phyloP scores from a whole-genome alignment of 2,797 vertebrate species.

The Chelon labrosus region DNA sequence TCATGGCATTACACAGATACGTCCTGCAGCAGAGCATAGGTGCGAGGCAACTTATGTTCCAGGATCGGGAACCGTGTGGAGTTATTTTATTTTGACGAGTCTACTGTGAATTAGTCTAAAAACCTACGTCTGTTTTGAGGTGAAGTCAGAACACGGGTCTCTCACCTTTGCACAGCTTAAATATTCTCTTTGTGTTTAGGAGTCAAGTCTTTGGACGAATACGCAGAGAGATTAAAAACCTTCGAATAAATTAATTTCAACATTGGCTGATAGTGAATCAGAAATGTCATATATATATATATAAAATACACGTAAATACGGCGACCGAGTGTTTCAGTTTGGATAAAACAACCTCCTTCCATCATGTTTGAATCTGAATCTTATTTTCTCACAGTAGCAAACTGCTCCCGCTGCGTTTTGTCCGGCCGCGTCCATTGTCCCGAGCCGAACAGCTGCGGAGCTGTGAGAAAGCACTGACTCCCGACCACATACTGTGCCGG shows the following conservation, averaged over 20 bases:
- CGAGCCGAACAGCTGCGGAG: constrained; percentile 63
- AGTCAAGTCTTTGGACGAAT: neutral
- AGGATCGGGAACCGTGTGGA: neutral
- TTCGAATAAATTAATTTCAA: neutral
- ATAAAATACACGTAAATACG: neutral
- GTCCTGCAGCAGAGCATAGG: constrained; percentile 11
- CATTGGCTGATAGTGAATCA: neutral
- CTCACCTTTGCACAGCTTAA: neutral
- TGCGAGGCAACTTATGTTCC: constrained; percentile 6
- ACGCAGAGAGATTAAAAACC: neutral
- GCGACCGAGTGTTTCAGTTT: neutral
- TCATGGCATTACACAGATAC: constrained; percentile 50
- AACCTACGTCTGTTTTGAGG: neutral
- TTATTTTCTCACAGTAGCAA: constrained; percentile 40
- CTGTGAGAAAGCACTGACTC: constrained; percentile 44
- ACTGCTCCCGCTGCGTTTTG: constrained; percentile 46
- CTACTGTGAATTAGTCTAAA: neutral
- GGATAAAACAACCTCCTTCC: neutral
- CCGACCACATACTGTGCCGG: constrained; percentile 35
- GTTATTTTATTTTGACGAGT: constrained; percentile 10
- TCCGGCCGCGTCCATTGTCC: constrained; percentile 59
- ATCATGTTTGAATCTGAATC: neutral
- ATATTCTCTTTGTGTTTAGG: neutral
- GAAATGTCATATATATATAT: neutral
- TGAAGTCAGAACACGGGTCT: neutral